Conservation (phyloP, 2,888 invertebrate genomes). For the Cataglyphis altisquamis region DNA sequence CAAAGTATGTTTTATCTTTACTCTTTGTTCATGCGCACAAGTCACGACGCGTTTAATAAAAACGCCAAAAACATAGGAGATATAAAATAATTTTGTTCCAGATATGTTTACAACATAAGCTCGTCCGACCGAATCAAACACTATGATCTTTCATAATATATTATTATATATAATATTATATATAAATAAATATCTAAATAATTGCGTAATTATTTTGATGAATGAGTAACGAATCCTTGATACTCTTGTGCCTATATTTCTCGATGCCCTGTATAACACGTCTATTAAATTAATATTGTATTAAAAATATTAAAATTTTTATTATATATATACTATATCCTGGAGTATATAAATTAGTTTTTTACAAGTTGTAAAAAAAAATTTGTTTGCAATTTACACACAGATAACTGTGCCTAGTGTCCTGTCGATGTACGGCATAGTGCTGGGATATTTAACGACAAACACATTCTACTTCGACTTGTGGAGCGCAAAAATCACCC, state of each 20-base stretch:
- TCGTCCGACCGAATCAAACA: not conserved
- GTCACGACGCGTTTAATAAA: not conserved
- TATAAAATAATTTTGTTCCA: conserved; percentile 58
- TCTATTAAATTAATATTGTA: not conserved
- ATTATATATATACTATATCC: not conserved
- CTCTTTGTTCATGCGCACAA: not conserved
- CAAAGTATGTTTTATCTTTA: not conserved
- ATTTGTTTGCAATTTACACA: not conserved
- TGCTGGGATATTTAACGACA: conserved; percentile 74
- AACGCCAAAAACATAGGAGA: not conserved
- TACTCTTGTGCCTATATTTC: conserved; percentile 29
- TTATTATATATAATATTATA: not conserved
- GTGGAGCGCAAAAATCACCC: conserved; percentile 88
- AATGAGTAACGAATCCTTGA: conserved; percentile 51
- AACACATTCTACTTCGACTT: conserved; percentile 79
- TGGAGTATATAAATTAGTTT: not conserved
- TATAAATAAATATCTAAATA: not conserved
- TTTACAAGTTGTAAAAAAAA: not conserved
- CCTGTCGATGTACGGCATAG: conserved; percentile 81
- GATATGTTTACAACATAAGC: conserved; percentile 25
- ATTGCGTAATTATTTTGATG: conserved; percentile 25
- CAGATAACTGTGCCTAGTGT: conserved; percentile 83
- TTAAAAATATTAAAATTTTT: not conserved
- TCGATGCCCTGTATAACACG: conserved; percentile 60
- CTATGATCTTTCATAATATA: conserved; percentile 23